Conservation (phyloP, 2,797 vertebrate species). For the Vireo griseus region DNA sequence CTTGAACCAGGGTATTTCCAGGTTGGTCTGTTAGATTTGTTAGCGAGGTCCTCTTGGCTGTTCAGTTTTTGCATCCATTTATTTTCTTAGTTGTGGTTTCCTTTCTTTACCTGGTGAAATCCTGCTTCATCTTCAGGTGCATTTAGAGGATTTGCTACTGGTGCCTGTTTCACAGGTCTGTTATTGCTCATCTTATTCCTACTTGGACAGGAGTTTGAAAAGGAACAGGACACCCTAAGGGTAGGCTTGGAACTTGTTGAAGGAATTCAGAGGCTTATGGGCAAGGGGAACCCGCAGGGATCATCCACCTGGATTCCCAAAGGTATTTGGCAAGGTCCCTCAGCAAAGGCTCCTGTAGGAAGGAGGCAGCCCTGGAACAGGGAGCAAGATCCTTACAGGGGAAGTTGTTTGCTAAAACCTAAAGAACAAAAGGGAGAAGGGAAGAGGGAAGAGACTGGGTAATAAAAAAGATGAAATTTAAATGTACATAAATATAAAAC, state of each 20-base stretch:
- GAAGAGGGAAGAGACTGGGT: background rate
- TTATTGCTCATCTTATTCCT: background rate
- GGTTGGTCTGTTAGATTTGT: background rate
- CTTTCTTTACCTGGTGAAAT: background rate
- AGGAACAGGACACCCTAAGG: background rate
- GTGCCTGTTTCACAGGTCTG: background rate
- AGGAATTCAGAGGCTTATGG: background rate
- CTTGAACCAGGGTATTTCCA: background rate
- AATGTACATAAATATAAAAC: constrained; percentile 9
- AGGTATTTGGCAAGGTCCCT: background rate
- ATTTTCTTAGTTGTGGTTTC: background rate
- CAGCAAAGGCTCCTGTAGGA: background rate
- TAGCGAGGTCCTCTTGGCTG: background rate
- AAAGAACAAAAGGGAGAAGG: background rate
- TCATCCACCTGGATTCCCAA: background rate
- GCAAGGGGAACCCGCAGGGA: background rate
- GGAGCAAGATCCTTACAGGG: background rate
- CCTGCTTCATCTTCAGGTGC: background rate
- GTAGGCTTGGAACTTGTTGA: background rate
- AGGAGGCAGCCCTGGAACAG: background rate
- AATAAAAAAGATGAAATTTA: constrained; percentile 16
- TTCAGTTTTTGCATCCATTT: background rate
- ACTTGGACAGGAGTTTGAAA: background rate
- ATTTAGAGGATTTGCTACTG: background rate
- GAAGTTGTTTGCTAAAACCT: background rate